Evolutionary conservation across 1,140 invertebrate genomes (phyloP).

Genomic region (Maniola jurtina): DNA sequence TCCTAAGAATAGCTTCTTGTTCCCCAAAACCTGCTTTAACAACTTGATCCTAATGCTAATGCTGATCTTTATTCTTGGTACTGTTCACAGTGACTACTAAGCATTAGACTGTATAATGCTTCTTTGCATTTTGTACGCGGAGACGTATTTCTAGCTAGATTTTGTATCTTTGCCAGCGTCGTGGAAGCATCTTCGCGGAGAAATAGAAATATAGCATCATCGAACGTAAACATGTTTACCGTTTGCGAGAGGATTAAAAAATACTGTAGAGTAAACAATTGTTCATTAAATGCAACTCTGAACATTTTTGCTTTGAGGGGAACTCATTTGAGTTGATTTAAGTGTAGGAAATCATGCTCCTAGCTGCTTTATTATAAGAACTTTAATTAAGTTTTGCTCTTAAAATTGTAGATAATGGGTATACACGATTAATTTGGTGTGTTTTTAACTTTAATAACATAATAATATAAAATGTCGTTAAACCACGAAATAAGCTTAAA

Average conservation of each 20-base stretch:
- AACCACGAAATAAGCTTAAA: no score
- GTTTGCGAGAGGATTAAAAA: constrained; percentile 59
- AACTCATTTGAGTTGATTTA: no score
- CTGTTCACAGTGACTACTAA: constrained; percentile 33
- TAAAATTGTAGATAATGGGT: no score
- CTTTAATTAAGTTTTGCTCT: no score
- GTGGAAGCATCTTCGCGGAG: constrained; percentile 58
- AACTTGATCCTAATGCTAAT: constrained; percentile 36
- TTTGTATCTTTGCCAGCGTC: constrained; percentile 55
- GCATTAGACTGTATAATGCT: constrained; percentile 56
- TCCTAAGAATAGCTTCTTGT: not conserved
- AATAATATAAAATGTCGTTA: no score
- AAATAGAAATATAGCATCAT: constrained; percentile 65
- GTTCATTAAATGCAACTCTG: no score
- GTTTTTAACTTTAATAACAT: no score
- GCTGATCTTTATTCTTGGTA: constrained; percentile 35
- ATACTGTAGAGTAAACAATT: constrained; percentile 51
- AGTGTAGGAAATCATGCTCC: no score
- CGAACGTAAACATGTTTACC: constrained; percentile 74
- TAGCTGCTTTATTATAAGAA: no score
- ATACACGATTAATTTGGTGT: no score
- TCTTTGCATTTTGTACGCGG: constrained; percentile 48
- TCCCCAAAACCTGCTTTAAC: constrained; percentile 24
- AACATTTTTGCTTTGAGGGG: no score
- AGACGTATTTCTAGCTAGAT: constrained; percentile 51